Evolutionary conservation across 2,888 invertebrate species (phyloP).

Genomic region (Uropetala carovei): DNA sequence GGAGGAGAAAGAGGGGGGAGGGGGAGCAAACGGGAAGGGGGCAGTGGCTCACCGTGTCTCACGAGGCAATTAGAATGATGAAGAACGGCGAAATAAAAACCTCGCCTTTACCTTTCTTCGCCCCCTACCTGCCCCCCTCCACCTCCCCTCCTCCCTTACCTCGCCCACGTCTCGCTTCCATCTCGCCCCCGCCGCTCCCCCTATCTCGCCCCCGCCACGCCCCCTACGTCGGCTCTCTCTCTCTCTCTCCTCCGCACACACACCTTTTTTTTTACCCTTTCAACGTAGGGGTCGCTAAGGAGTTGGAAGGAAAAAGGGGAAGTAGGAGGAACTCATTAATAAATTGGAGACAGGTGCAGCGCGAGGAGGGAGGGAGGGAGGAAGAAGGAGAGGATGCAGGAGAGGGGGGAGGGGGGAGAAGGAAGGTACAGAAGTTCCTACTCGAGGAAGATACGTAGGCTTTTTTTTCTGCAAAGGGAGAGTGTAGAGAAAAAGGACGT

Average conservation of each 20-base stretch:
- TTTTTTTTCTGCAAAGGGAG: background rate
- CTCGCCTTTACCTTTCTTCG: background rate
- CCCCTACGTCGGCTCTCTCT: too few relatives aligned
- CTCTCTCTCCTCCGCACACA: too few relatives aligned
- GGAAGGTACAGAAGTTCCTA: background rate
- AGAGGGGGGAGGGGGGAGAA: background rate
- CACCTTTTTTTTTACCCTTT: background rate
- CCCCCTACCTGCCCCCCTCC: background rate
- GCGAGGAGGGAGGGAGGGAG: background rate
- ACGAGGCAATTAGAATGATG: constrained; percentile 55
- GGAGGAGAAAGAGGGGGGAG: background rate
- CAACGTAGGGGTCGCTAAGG: constrained; percentile 20
- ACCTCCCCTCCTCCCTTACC: background rate
- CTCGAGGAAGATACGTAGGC: too few relatives aligned
- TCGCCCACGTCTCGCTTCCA: background rate
- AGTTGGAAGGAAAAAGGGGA: background rate
- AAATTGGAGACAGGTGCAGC: background rate
- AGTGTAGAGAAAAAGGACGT: background rate
- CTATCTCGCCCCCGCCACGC: too few relatives aligned
- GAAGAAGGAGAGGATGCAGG: background rate
- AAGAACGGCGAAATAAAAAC: background rate
- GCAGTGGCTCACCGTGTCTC: background rate
- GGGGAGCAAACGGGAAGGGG: background rate
- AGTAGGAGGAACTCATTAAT: constrained; percentile 22
- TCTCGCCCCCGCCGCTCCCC: background rate